Percentiles rank a stretch among this genome's conserved stretches.
Evolutionary conservation across 2,888 invertebrate genomes (phyloP).

Genomic region (Sphecodes monilicornis): DNA sequence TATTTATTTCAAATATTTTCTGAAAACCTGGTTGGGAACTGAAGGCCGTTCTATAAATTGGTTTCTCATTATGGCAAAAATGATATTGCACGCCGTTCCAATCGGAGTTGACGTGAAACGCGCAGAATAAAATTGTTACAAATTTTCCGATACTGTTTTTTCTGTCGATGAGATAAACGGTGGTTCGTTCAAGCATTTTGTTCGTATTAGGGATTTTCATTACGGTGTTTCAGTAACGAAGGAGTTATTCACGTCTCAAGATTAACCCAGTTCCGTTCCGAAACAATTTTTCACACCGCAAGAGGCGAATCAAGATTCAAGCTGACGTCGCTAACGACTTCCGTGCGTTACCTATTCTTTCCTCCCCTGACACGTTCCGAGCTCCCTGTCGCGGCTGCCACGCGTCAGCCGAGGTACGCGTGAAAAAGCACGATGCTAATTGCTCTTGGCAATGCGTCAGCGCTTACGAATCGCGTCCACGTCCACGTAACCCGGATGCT

Average conservation of each 20-base stretch:
- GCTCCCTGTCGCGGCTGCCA: slow-evolving; percentile 1
- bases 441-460: not conserved
- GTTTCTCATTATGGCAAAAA: not conserved
- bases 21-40: not conserved
- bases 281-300: slow-evolving; percentile 32
- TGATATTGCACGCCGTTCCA: not conserved
- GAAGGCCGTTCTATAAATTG: not conserved
- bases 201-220: not conserved
- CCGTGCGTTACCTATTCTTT: slow-evolving; percentile 35
- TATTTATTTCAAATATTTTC: not conserved
- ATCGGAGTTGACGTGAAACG: not conserved
- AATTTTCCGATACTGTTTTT: not conserved
- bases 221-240: not conserved
- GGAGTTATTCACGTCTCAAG: slow-evolving; percentile 3
- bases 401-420: slow-evolving; percentile 8
- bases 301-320: slow-evolving; percentile 42
- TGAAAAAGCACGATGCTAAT: not conserved
- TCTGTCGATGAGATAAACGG: no score
- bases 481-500: not conserved
- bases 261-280: slow-evolving; percentile 38
- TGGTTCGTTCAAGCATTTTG: not conserved
- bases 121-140: not conserved
- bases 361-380: slow-evolving; percentile 24
- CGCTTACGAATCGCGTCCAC: not conserved
- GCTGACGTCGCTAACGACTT: slow-evolving; percentile 45